Percentiles rank a stretch among this genome's conserved stretches.
Conservation (phyloP, 2,888 invertebrate species). For the Sabellastarte sp. region DNA sequence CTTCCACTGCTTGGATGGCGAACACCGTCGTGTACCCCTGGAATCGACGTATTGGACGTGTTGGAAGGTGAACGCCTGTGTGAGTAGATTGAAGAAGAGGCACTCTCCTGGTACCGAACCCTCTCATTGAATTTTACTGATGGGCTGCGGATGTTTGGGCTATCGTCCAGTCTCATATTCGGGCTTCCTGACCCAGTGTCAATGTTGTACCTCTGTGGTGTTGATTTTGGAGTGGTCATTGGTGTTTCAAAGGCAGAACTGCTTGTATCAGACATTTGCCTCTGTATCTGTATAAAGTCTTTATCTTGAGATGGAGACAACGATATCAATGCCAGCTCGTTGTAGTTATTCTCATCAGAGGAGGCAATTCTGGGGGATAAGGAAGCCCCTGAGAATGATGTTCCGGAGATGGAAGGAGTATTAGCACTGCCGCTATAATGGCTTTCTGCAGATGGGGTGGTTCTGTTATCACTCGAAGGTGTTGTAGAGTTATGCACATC, state of each 20-base stretch:
- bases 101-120: conserved; percentile 38
- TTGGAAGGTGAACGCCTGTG: not conserved
- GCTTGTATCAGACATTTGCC: conserved; percentile 47
- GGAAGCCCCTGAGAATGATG: conserved; percentile 12
- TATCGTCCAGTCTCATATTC: conserved; percentile 51
- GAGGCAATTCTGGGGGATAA: conserved; percentile 7
- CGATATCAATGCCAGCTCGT: conserved; percentile 18
- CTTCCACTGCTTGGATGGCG: conserved; percentile 41
- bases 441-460: conserved; percentile 26
- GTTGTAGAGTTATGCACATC: conserved; percentile 9
- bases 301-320: conserved; percentile 23
- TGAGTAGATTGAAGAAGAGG: not conserved
- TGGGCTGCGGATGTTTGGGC: not conserved
- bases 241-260: conserved; percentile 46
- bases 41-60: not conserved
- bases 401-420: conserved; percentile 25
- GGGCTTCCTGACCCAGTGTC: conserved; percentile 11
- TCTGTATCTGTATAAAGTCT: conserved; percentile 35
- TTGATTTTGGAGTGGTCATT: conserved; percentile 30
- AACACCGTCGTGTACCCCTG: conserved; percentile 36
- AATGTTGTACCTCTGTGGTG: conserved; percentile 46
- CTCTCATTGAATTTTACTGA: conserved; percentile 63
- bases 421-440: conserved; percentile 11
- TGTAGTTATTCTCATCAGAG: conserved; percentile 10
- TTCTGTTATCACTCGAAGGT: conserved; percentile 22